Evolutionary conservation across 2,797 vertebrate species (phyloP).

Genomic region (Dendrocincla tyrannina): DNA sequence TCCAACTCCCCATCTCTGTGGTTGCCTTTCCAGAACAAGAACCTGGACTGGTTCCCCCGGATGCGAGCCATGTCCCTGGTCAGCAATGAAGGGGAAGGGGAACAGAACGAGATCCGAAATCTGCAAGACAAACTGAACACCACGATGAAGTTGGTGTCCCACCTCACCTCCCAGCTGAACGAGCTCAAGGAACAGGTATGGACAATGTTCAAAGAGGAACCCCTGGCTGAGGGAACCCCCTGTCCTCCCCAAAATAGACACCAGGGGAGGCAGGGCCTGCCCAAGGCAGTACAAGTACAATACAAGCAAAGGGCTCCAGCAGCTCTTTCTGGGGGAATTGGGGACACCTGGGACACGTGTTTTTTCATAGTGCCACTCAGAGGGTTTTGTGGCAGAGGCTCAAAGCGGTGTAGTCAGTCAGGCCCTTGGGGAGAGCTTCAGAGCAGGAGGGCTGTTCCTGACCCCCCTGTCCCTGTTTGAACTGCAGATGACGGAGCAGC

Average conservation of each 20-base stretch:
- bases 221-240: neutral
- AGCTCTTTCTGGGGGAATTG: neutral
- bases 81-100: constrained; percentile 91
- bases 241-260: neutral
- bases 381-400: neutral
- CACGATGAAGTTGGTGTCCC: constrained; percentile 92
- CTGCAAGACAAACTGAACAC: constrained; percentile 90
- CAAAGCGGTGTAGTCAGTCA: neutral
- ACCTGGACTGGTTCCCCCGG: constrained; percentile 94
- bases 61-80: constrained; percentile 99
- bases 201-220: neutral
- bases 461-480: neutral
- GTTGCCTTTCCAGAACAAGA: constrained; percentile 82
- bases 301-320: neutral
- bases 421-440: neutral
- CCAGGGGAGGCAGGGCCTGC: neutral
- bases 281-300: neutral
- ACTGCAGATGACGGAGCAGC: constrained; percentile 83
- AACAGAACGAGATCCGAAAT: constrained; percentile 96
- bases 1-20: neutral
- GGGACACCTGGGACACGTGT: neutral
- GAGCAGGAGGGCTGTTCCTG: neutral
- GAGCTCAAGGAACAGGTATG: constrained; percentile 97
- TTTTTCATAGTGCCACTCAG: neutral
- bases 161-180: constrained; percentile 86